These are phyloP conservation scores for Drosophila quadrilineata DNA, from an alignment of 1,140 invertebrate species.

Conservation along the genomic window DNA sequence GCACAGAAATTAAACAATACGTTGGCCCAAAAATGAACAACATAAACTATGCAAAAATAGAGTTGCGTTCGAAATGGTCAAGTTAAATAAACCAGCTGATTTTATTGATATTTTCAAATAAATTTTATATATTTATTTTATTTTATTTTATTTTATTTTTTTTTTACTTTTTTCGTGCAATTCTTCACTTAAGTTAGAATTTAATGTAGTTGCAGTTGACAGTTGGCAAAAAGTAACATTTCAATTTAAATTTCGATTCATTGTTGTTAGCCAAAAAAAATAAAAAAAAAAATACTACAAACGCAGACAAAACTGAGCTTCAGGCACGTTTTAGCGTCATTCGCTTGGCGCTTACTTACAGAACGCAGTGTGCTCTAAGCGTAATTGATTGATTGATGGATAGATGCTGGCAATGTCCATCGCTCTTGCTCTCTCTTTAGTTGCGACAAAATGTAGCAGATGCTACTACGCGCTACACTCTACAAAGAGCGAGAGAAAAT, in stretches of 20 bases:
- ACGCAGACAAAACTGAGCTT: slow-evolving; percentile 59
- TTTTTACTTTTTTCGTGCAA: too few species aligned
- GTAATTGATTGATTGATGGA: slow-evolving; percentile 76
- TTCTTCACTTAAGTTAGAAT: slow-evolving; percentile 7
- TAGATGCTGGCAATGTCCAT: slow-evolving; percentile 37
- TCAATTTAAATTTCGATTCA: slow-evolving; percentile 38
- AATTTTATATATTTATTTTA: too few species aligned
- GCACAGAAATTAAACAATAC: neutral
- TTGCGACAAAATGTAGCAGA: too few species aligned
- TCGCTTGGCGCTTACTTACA: slow-evolving; percentile 29
- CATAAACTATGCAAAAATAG: too few species aligned
- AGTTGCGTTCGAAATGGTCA: too few species aligned
- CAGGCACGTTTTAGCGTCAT: slow-evolving; percentile 57
- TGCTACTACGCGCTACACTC: too few species aligned
- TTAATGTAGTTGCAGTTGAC: neutral
- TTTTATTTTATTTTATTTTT: too few species aligned
- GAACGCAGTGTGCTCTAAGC: slow-evolving; percentile 60
- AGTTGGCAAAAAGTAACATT: neutral
- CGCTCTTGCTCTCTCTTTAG: too few species aligned
- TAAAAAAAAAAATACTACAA: too few species aligned
- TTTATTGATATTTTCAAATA: too few species aligned
- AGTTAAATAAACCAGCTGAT: too few species aligned
- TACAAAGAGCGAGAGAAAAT: too few species aligned
- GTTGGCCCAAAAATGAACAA: neutral
- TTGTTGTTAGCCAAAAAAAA: slow-evolving; percentile 40